These are phyloP conservation scores for Leptinotarsa undecemlineata DNA, from an alignment of 1,140 invertebrate genomes.

Conservation along the genomic window DNA sequence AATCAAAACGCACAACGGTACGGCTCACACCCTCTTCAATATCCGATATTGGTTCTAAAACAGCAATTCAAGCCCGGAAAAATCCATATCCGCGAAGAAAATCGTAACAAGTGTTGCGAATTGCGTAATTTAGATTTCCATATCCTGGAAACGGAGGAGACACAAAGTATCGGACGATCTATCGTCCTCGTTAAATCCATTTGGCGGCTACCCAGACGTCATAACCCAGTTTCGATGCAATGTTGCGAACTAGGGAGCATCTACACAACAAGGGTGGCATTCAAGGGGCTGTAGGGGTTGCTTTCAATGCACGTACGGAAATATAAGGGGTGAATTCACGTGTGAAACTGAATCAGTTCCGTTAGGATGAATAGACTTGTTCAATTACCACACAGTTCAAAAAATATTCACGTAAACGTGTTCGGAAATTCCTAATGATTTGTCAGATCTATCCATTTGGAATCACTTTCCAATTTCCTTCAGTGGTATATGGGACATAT, in stretches of 20 bases:
- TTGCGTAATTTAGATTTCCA: conserved; percentile 27
- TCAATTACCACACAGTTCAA: too few species aligned
- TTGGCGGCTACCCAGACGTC: conserved; percentile 27
- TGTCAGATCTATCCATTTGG: too few species aligned
- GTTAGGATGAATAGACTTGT: neutral
- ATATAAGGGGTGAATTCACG: neutral
- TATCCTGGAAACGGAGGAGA: conserved; percentile 27
- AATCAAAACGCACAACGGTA: too few species aligned
- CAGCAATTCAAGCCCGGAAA: neutral
- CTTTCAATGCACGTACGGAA: neutral
- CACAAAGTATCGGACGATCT: conserved; percentile 25
- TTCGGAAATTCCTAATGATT: too few species aligned
- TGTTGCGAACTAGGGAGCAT: neutral
- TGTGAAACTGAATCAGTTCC: neutral
- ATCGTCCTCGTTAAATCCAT: conserved; percentile 25
- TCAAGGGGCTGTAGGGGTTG: neutral
- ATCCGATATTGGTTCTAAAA: too few species aligned
- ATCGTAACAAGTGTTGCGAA: conserved; percentile 22
- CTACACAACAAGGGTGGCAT: neutral
- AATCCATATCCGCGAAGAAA: neutral
- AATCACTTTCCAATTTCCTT: too few species aligned
- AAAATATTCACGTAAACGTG: too few species aligned
- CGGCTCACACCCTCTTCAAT: too few species aligned
- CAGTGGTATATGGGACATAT: too few species aligned
- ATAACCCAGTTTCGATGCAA: conserved; percentile 19